Base-by-base conservation (phyloP, 2,113 vertebrate genomes). In the Pipa parva region DNA sequence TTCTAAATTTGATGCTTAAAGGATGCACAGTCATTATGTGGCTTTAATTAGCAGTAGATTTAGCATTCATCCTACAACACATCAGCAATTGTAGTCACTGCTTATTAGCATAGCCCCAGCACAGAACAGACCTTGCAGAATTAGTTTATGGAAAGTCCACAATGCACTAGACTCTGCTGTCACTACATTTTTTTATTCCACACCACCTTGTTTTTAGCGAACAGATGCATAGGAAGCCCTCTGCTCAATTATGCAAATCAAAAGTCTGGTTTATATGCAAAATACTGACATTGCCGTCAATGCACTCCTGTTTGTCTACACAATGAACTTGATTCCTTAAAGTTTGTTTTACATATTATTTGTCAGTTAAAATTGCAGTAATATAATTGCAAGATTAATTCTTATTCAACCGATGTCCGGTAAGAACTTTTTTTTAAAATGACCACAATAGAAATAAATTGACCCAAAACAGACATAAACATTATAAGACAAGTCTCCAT, bases 201-300 rank as follows among this genome's bases (percentile, higher is more conserved):
- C 46, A 54, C 36, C 57, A 69, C 66, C 66, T 69, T 69, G 33
- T 69, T 69, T n/a, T 60, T 37, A 60, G 49, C 26, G 66, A 69
- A 61, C 57, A 60, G 58, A 61, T 69, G 58, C 49, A 69, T 50
- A 69, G 57, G 66, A 69, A 69, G 66, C 66, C 66, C 66, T 69
- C 57, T 61, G 66, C 66, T 69, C 66, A 69, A 69, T 61, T 69
- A 69, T 69, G 66, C 58, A 69, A 69, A 69, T 69, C 66, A 61
- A 61, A 54, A 69, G 66, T 69, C 66, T 69, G 66, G 66, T 69
- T 69, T 69, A 60, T 69, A 69, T 69, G 66, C 66, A 69, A 69
- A 69, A 61, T 69, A 61, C 66, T 69, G 66, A 69, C 66, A 61
- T 46, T 45, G 66, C 58, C 49, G 60, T 61, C 22, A 33, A 61